Evolutionary conservation across 2,113 vertebrate genomes (phyloP).

Genomic region (Mormyrus lacerda): DNA sequence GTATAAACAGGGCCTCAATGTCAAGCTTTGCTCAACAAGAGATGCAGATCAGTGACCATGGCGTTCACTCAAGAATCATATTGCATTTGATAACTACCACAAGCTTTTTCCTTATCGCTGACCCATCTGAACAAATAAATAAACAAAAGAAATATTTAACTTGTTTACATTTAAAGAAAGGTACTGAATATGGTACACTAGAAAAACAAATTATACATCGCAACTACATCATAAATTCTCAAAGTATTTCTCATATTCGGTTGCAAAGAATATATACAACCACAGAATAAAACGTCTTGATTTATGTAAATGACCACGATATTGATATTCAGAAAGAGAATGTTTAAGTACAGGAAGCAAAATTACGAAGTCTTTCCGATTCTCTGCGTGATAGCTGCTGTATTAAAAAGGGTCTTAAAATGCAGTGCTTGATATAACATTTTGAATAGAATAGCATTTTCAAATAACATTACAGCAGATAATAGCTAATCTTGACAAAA

Average conservation of each 20-base stretch:
- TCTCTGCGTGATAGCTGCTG: not conserved
- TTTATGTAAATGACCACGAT: not conserved
- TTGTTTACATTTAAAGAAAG: not conserved
- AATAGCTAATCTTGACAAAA: constrained; percentile 29
- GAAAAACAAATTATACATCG: not conserved
- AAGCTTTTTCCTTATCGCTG: not conserved
- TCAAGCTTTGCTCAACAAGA: not conserved
- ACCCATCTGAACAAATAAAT: not conserved
- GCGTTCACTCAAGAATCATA: not conserved
- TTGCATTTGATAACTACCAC: not conserved
- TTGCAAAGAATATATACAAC: not conserved
- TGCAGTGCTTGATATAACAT: not conserved
- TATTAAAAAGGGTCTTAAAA: constrained; percentile 23
- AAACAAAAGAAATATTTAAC: not conserved
- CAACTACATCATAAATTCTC: not conserved
- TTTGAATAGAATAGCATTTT: constrained; percentile 19
- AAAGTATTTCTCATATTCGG: not conserved
- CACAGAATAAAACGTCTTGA: not conserved
- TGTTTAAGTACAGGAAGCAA: not conserved
- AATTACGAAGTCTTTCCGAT: not conserved
- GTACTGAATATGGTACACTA: not conserved
- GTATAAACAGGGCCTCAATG: not conserved
- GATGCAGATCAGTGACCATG: not conserved
- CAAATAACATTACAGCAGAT: constrained; percentile 31
- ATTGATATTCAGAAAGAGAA: not conserved